These are phyloP conservation scores for Myotis pilosus DNA, from an alignment of 2,797 vertebrate species.

Conservation along the genomic window DNA sequence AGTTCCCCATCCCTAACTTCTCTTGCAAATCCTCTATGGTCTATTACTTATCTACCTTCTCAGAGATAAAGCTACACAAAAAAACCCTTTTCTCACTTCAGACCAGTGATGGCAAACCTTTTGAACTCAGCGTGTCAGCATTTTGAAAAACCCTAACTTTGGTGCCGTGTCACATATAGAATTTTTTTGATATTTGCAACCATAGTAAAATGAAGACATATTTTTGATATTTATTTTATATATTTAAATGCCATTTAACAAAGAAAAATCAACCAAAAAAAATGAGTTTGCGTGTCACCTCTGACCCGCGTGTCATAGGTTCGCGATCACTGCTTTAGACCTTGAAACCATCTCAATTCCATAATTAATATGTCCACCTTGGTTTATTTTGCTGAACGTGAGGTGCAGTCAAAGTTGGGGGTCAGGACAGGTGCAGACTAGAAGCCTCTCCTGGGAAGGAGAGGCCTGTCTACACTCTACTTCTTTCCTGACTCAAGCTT, in stretches of 20 bases:
- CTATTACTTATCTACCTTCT: neutral
- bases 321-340: neutral
- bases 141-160: too few species aligned
- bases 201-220: too few species aligned
- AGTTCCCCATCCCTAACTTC: neutral
- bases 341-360: neutral
- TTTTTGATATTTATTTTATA: too few species aligned
- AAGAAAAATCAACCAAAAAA: too few species aligned
- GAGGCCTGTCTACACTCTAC: accelerated
- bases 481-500: neutral
- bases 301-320: too few species aligned
- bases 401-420: neutral
- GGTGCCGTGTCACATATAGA: too few species aligned
- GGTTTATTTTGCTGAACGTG: neutral
- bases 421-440: neutral
- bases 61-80: neutral
- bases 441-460: neutral
- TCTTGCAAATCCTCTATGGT: neutral
- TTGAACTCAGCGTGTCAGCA: too few species aligned
- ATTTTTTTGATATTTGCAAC: too few species aligned
- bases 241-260: too few species aligned
- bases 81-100: neutral
- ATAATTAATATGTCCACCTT: neutral
- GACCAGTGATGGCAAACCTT: neutral
- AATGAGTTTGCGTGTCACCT: too few species aligned